Conservation (phyloP, 1,140 invertebrate genomes). For the Cotesia vestalis region DNA sequence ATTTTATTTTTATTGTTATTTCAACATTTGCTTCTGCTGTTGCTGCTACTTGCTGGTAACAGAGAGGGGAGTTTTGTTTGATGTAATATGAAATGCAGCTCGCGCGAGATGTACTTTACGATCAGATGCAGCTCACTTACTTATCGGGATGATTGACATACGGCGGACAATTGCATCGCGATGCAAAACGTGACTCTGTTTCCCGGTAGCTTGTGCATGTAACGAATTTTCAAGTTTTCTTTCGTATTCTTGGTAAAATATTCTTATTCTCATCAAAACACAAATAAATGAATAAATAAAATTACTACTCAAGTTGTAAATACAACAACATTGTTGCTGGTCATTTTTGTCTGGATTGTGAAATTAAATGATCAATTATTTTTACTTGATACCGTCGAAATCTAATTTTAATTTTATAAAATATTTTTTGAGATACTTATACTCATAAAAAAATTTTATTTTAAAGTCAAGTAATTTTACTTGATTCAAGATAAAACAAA, state of each 20-base stretch:
- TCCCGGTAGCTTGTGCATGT: constrained; percentile 62
- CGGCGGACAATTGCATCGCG: constrained; percentile 52
- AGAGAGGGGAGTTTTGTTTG: background rate
- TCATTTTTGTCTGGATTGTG: too few species aligned
- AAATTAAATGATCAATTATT: too few species aligned
- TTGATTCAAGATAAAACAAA: too few species aligned
- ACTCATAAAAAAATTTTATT: too few species aligned
- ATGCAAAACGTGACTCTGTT: constrained; percentile 57
- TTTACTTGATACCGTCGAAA: too few species aligned
- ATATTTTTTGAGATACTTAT: too few species aligned
- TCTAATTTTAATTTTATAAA: too few species aligned
- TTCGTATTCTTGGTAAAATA: background rate
- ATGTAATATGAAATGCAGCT: constrained; percentile 5
- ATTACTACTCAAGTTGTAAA: background rate
- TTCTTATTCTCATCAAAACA: background rate
- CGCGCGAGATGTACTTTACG: background rate
- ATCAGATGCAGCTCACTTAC: constrained; percentile 43
- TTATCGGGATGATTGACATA: constrained; percentile 58
- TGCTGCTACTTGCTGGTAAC: too few species aligned
- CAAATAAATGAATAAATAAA: constrained; percentile 1
- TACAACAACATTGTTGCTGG: too few species aligned
- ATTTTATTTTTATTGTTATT: constrained; percentile 1
- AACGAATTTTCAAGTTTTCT: constrained; percentile 56
- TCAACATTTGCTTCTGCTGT: background rate
- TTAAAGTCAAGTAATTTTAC: too few species aligned